Base-by-base conservation (phyloP, 1,140 invertebrate species). In the Capitella teleta region DNA sequence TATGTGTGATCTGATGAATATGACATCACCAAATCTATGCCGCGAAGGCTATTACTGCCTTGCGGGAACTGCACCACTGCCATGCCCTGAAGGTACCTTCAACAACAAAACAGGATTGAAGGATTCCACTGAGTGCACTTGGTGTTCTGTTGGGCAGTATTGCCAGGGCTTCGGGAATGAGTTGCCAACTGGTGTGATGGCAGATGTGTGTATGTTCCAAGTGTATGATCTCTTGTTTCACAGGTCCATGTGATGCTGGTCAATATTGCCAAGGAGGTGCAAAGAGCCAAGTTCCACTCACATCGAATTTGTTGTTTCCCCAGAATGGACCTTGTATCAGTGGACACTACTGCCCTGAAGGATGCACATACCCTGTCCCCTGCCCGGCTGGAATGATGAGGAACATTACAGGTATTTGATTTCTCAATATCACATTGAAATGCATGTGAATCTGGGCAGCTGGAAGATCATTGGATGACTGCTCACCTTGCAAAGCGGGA, bases 221-320 rank as follows among this genome's bases (percentile, higher is more conserved):
- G 12, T 14, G 12, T 42, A 10, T 42, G 10, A 10, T 42, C 10
- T 42, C 12, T 49, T 43, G 25, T 12, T 30, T 10, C 49, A 3
- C 44, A 68, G 66, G 64, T 52, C 56, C 58, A n/a, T 69, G 67
- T 61, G 58, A 60, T 48, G 63, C 55, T 24, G 67, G 67, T 0
- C 67, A 61, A 42, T 67, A 62, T 57, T 69, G 67, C 49, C 32
- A 67, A 34, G 63, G 64, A 19, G 61, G 63, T 16, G 58, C 67
- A 19, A 52, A 44, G 40, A 60, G 53, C n/a, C 42, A 51, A 10
- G 59, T 61, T n/a, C 65, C 67, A 2, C 34, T 40, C 12, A 49
- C 63, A 10, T 56, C 53, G 5, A 47, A 47, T 2, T 18, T 38
- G 3, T 36, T 42, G 8, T 66, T 62, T 52, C 61, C 63, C 6